These are phyloP conservation scores for Sycophila sp. DNA, from an alignment of 1,140 invertebrate species.

Conservation along the genomic window DNA sequence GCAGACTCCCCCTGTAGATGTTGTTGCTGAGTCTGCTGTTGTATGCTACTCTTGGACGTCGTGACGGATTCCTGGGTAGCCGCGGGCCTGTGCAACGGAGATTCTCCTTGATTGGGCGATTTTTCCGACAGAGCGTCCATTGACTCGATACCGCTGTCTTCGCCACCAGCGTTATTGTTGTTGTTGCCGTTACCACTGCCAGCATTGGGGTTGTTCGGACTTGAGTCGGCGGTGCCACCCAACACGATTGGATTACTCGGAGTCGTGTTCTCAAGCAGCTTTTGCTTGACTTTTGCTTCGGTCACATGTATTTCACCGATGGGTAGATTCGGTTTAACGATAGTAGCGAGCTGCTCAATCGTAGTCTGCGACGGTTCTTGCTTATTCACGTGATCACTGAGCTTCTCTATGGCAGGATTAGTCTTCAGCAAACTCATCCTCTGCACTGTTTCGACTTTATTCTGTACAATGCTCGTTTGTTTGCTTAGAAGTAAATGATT, in stretches of 20 bases:
- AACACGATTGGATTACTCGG: constrained; percentile 19
- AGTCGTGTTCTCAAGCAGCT: constrained; percentile 66
- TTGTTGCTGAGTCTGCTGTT: constrained; percentile 30
- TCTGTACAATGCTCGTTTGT: constrained; percentile 41
- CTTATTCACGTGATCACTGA: constrained; percentile 36
- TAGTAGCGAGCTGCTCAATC: background rate
- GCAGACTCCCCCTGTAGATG: constrained; percentile 36
- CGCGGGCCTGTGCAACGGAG: constrained; percentile 64
- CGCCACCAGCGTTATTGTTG: constrained; percentile 69
- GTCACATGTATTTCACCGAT: constrained; percentile 67
- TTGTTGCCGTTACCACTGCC: constrained; percentile 50
- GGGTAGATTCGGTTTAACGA: constrained; percentile 53
- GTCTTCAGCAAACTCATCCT: constrained; percentile 58
- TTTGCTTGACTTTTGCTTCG: constrained; percentile 73
- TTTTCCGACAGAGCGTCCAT: constrained; percentile 94
- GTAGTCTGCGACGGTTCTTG: constrained; percentile 5
- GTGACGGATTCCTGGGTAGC: constrained; percentile 47
- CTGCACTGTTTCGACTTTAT: constrained; percentile 49
- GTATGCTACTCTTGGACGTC: constrained; percentile 8
- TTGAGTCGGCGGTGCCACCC: background rate
- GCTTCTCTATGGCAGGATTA: constrained; percentile 43
- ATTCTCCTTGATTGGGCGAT: constrained; percentile 84
- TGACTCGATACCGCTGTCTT: constrained; percentile 92
- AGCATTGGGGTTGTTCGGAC: constrained; percentile 38
- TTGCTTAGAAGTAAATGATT: constrained; percentile 52